Conservation (phyloP, 1,140 invertebrate species). For the Heliconius hermathena region DNA sequence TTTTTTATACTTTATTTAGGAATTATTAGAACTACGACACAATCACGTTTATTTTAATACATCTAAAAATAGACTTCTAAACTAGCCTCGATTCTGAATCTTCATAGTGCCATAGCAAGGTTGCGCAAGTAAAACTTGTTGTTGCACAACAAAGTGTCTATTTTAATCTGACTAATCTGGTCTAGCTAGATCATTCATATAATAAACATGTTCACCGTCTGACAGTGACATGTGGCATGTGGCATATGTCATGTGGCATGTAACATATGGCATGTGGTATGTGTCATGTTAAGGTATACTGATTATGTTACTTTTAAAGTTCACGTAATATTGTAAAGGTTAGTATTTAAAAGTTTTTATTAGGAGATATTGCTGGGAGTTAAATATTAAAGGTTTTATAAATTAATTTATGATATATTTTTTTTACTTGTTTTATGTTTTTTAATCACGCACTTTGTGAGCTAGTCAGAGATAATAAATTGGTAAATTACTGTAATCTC, state of each 20-base stretch:
- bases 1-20: no score
- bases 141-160: neutral
- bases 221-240: constrained; percentile 9
- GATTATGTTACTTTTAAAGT: neutral
- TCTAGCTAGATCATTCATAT: constrained; percentile 20
- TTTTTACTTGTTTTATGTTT: no score
- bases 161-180: neutral
- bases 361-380: no score
- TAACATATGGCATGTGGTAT: no score
- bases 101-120: neutral
- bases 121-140: neutral
- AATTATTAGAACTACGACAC: no score
- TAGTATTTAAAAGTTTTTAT: no score
- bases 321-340: no score
- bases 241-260: neutral
- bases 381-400: no score
- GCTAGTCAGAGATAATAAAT: no score
- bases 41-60: neutral
- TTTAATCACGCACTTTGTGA: no score
- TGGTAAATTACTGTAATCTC: no score
- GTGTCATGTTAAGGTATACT: constrained; percentile 1
- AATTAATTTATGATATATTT: no score
- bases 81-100: neutral
- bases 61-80: neutral
- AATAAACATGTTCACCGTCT: constrained; percentile 8